Percentiles rank a stretch among this genome's conserved stretches.
phyloP scores from a whole-genome alignment of 2,888 invertebrate species.

The Orchesella flavescens region DNA sequence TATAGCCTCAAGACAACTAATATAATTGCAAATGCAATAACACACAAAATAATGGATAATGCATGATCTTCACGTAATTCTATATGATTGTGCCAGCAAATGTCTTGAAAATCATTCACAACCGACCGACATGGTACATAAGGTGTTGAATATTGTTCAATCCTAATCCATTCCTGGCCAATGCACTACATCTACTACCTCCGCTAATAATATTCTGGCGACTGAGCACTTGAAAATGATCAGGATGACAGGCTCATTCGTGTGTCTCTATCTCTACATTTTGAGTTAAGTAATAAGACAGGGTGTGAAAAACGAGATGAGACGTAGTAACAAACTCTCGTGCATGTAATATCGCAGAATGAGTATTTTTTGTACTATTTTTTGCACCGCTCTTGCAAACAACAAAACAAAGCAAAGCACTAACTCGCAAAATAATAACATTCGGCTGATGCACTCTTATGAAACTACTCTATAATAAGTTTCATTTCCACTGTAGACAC shows the following conservation, averaged over 20 bases:
- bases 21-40: no score
- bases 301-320: conserved; percentile 26
- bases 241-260: conserved; percentile 17
- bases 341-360: conserved; percentile 16
- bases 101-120: no score
- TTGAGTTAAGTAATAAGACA: conserved; percentile 4
- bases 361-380: conserved; percentile 18
- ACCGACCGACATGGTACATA: no score
- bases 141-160: no score
- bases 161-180: no score
- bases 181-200: no score
- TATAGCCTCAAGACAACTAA: no score
- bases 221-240: no score
- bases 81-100: no score
- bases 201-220: no score
- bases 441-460: conserved; percentile 34
- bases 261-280: background rate
- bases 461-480: background rate
- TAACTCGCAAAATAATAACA: background rate
- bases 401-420: conserved; percentile 1
- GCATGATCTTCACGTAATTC: no score
- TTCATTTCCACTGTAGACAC: background rate
- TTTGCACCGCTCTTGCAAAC: background rate
- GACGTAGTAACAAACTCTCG: conserved; percentile 9
- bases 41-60: no score